Percentiles rank a stretch among this genome's conserved stretches.
These are phyloP conservation scores for Lasioglossum pauxillum DNA, from an alignment of 2,888 invertebrate genomes.

Conservation along the genomic window DNA sequence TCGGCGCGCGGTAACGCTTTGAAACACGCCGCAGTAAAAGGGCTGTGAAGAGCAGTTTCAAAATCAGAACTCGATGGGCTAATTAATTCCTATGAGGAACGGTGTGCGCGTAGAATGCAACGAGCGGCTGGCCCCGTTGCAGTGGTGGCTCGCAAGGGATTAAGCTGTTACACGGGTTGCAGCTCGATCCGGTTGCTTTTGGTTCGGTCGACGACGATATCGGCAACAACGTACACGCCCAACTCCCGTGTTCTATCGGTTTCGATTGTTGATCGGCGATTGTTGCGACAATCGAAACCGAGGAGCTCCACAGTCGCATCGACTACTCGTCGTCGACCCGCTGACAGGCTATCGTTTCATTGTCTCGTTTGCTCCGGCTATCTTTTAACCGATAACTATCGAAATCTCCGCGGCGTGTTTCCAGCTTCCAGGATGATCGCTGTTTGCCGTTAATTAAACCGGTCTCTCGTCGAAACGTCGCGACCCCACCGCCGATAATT, in stretches of 20 bases:
- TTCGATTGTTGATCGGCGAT: background rate
- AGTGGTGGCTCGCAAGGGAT: background rate
- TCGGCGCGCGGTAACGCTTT: background rate
- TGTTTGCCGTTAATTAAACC: background rate
- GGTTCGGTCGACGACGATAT: background rate
- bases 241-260: background rate
- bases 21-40: background rate
- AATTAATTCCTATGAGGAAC: background rate
- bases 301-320: background rate
- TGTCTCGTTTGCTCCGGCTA: slow-evolving; percentile 10
- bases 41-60: background rate
- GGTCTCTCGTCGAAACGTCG: background rate
- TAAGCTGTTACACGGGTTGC: background rate
- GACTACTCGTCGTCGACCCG: background rate
- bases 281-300: background rate
- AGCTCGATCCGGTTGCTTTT: background rate
- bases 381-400: slow-evolving; percentile 10
- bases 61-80: background rate
- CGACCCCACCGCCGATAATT: background rate
- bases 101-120: background rate
- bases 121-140: background rate
- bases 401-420: background rate
- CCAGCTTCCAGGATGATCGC: background rate
- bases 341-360: slow-evolving; percentile 16
- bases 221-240: background rate